A percentile compares a stretch with the other conserved stretches of the same genome.
Conservation (phyloP, 2,113 vertebrate genomes). For the Gymnorhina tibicen region DNA sequence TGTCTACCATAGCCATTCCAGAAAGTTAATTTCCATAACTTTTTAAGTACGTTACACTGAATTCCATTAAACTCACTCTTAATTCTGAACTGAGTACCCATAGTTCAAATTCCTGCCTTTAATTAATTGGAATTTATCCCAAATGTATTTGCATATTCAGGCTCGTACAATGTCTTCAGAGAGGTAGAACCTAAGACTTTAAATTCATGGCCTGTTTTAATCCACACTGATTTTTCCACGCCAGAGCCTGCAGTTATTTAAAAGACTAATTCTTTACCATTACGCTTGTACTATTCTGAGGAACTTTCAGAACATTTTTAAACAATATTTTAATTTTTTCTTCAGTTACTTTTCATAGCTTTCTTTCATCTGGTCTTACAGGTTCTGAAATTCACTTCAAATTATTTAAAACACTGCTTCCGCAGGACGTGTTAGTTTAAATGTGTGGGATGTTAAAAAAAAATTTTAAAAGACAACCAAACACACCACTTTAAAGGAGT, state of each 20-base stretch:
- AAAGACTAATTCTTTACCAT: not conserved
- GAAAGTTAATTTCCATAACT: slow-evolving; percentile 4
- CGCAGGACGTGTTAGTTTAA: not conserved
- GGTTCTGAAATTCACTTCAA: not conserved
- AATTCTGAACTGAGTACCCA: not conserved
- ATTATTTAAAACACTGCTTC: not conserved
- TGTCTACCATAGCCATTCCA: not conserved
- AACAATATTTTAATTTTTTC: not conserved
- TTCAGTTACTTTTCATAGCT: not conserved
- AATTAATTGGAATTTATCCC: slow-evolving; percentile 26
- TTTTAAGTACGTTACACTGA: not conserved
- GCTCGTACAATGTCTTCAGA: not conserved
- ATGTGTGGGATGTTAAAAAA: not conserved
- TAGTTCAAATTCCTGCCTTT: not conserved
- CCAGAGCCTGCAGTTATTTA: not conserved
- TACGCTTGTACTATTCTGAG: not conserved
- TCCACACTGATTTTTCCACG: not conserved
- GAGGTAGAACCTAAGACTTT: not conserved
- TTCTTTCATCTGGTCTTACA: not conserved
- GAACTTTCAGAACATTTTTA: not conserved
- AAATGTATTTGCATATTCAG: slow-evolving; percentile 8
- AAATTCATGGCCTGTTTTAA: not conserved
- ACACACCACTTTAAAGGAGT: not conserved
- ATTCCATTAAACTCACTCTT: slow-evolving; percentile 18
- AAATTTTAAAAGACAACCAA: not conserved